These are phyloP conservation scores for Chrysolina oricalcia DNA, from an alignment of 2,888 invertebrate genomes.

Conservation along the genomic window DNA sequence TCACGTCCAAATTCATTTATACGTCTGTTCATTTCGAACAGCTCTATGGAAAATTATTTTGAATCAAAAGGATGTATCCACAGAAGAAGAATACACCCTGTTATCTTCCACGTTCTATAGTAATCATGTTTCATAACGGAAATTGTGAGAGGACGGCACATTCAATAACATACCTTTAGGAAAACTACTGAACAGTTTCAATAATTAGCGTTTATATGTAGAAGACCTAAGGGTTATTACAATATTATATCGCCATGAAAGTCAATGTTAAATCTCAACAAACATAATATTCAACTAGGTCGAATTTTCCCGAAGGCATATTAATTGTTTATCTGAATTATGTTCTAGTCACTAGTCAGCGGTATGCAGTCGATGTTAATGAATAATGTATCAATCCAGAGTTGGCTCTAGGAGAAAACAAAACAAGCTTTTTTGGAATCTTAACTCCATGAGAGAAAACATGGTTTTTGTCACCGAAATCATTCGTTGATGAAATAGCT, in stretches of 20 bases:
- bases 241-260: slow-evolving; percentile 16
- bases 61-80: too few relatives aligned
- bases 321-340: slow-evolving; percentile 20
- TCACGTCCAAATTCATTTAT: too few relatives aligned
- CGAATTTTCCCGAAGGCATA: slow-evolving; percentile 11
- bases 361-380: slow-evolving; percentile 13
- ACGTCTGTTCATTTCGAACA: too few relatives aligned
- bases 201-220: neutral
- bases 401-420: neutral
- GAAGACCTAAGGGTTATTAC: slow-evolving; percentile 2
- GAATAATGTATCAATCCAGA: slow-evolving; percentile 7
- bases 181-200: neutral
- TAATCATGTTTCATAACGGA: too few relatives aligned
- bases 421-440: too few relatives aligned
- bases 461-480: too few relatives aligned
- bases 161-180: neutral
- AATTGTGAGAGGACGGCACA: neutral
- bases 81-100: too few relatives aligned
- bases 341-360: slow-evolving; percentile 13
- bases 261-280: slow-evolving; percentile 34
- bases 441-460: neutral
- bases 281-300: slow-evolving; percentile 17
- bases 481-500: too few relatives aligned
- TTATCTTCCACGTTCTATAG: too few relatives aligned
- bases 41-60: too few relatives aligned